Evolutionary conservation across 2,113 vertebrate species (phyloP).

Genomic region (Merops nubicus): DNA sequence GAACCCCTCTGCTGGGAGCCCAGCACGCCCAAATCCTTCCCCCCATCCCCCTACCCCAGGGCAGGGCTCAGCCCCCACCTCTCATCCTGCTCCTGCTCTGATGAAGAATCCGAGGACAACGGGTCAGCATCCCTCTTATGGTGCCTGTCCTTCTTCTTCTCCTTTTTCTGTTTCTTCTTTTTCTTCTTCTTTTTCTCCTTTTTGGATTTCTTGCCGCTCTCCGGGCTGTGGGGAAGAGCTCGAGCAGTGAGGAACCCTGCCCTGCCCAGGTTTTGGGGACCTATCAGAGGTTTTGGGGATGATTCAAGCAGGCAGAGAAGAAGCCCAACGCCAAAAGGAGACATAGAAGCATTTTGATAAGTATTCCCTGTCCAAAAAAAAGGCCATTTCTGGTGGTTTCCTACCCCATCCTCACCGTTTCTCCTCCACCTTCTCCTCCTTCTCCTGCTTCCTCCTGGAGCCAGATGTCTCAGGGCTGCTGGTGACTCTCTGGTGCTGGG

Average conservation of each 20-base stretch:
- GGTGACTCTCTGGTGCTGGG: slow-evolving; percentile 84
- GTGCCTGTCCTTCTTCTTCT: slow-evolving; percentile 83
- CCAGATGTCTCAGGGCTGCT: slow-evolving; percentile 32
- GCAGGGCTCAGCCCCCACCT: slow-evolving; percentile 62
- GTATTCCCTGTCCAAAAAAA: accelerated
- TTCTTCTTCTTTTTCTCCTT: slow-evolving; percentile 85
- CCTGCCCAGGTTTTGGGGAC: not conserved
- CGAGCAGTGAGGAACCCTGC: not conserved
- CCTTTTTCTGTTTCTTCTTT: slow-evolving; percentile 85
- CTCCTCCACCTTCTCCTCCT: slow-evolving; percentile 59
- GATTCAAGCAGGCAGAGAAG: not conserved
- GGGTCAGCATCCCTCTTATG: slow-evolving; percentile 64
- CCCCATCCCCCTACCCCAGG: accelerated
- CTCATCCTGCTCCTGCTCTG: slow-evolving; percentile 57
- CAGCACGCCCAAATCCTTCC: not conserved
- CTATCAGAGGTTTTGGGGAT: not conserved
- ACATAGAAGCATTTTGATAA: not conserved
- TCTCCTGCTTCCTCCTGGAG: slow-evolving; percentile 55
- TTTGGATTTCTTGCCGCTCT: slow-evolving; percentile 80
- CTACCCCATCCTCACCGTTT: slow-evolving; percentile 63
- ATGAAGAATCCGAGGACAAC: slow-evolving; percentile 34
- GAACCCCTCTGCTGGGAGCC: no score
- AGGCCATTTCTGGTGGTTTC: not conserved
- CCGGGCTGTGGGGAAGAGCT: slow-evolving; percentile 20
- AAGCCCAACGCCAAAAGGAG: not conserved